Conservation (phyloP, 1,140 invertebrate genomes). For the Trichonephila inaurata region DNA sequence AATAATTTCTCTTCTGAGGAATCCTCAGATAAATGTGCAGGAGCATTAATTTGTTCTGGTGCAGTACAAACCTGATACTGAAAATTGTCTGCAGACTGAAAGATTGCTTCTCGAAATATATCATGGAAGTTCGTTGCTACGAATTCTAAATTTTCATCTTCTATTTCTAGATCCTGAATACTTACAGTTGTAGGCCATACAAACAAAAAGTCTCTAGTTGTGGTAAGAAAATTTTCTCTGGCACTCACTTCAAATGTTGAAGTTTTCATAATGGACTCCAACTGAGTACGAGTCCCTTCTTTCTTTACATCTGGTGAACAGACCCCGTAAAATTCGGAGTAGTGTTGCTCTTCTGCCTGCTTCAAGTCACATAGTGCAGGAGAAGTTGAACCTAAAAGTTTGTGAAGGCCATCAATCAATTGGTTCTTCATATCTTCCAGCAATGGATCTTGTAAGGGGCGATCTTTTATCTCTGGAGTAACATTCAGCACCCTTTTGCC, state of each 20-base stretch:
- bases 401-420: not conserved
- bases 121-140: not conserved
- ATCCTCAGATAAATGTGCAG: not conserved
- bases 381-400: not conserved
- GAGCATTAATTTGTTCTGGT: too few species aligned
- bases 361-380: not conserved
- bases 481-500: not conserved
- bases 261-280: conserved; percentile 4
- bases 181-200: not conserved
- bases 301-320: not conserved
- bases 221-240: not conserved
- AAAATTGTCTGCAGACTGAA: not conserved
- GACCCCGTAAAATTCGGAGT: not conserved
- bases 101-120: not conserved
- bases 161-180: not conserved
- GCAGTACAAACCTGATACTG: too few species aligned
- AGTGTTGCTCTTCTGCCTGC: not conserved
- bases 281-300: not conserved
- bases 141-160: not conserved
- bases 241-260: not conserved
- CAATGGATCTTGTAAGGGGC: not conserved
- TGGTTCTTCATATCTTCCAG: not conserved
- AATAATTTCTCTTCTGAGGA: not conserved
- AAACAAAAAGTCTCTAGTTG: not conserved
- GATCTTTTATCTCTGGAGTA: not conserved